Conservation (phyloP, 2,113 vertebrate genomes). For the Elephas maximus region DNA sequence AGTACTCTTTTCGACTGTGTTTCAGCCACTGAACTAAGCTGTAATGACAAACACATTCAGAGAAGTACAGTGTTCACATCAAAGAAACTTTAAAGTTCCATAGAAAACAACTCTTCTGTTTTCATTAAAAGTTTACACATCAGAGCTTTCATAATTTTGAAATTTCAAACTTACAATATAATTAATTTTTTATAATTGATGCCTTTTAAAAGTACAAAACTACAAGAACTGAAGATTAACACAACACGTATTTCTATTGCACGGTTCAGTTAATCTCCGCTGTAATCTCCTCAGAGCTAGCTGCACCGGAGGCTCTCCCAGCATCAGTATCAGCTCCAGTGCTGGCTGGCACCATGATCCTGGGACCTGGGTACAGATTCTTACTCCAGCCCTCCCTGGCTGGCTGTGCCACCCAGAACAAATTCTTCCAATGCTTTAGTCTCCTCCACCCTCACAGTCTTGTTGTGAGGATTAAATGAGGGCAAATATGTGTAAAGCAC, state of each 20-base stretch:
- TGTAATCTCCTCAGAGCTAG: slow-evolving; percentile 47
- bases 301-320: neutral
- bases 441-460: neutral
- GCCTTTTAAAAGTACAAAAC: neutral
- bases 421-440: neutral
- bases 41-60: slow-evolving; percentile 83
- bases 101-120: neutral
- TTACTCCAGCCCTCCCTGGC: too few relatives aligned
- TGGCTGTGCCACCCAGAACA: too few relatives aligned
- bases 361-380: neutral
- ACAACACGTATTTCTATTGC: neutral
- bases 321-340: neutral
- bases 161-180: slow-evolving; percentile 31
- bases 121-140: slow-evolving; percentile 40
- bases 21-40: slow-evolving; percentile 99
- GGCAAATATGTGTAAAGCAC: neutral
- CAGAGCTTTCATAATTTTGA: slow-evolving; percentile 30
- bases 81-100: slow-evolving; percentile 28
- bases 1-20: slow-evolving; percentile 99
- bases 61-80: slow-evolving; percentile 18
- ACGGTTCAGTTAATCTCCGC: slow-evolving; percentile 14
- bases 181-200: slow-evolving; percentile 31
- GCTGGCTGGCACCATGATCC: neutral
- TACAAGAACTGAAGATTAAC: neutral
- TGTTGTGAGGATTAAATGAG: slow-evolving; percentile 17